Evolutionary conservation across 2,113 vertebrate genomes (phyloP).

Genomic region (Struthio camelus): DNA sequence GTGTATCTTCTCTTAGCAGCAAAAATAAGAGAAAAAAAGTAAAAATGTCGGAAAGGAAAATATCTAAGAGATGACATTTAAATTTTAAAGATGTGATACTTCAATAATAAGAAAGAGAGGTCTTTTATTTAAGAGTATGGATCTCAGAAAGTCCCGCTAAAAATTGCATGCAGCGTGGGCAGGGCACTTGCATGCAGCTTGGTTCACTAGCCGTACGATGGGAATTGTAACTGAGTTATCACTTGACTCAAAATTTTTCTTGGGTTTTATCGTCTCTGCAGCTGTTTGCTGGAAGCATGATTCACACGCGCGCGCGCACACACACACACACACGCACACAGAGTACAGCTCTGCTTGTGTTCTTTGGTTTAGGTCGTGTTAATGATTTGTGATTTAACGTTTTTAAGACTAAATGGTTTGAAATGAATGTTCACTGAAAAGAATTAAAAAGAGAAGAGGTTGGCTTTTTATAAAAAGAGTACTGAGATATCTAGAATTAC

Average conservation of each 20-base stretch:
- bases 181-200: neutral
- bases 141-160: neutral
- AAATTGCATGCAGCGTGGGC: neutral
- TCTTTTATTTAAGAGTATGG: neutral
- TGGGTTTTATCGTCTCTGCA: neutral
- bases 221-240: neutral
- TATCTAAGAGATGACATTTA: neutral
- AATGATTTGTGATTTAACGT: neutral
- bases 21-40: neutral
- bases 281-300: neutral
- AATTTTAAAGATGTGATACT: neutral
- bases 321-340: neutral
- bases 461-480: neutral
- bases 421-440: neutral
- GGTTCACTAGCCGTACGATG: neutral
- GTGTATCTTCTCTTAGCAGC: neutral
- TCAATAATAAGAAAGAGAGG: neutral
- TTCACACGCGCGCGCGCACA: neutral
- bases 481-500: neutral
- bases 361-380: neutral
- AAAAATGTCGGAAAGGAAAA: neutral
- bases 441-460: neutral
- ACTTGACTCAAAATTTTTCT: neutral
- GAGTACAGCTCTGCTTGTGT: neutral
- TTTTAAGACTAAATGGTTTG: neutral